phyloP scores from a whole-genome alignment of 2,888 invertebrate genomes.

The Luffia ferchaultella region DNA sequence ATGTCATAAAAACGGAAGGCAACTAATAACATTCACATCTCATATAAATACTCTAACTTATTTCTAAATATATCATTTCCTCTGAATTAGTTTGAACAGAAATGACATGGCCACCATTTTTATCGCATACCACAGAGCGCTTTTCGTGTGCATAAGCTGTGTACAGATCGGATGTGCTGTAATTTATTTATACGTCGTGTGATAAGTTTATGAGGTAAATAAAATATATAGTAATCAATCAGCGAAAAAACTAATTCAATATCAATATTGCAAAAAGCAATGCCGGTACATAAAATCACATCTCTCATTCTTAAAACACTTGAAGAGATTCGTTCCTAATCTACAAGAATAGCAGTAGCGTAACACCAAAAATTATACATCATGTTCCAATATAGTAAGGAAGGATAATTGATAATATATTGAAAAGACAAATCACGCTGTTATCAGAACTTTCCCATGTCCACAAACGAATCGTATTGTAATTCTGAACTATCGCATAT shows the following conservation, averaged over 20 bases:
- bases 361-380: not conserved
- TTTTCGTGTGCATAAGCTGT: constrained; percentile 46
- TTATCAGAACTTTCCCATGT: constrained; percentile 57
- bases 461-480: constrained; percentile 60
- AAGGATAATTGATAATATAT: not conserved
- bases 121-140: constrained; percentile 56
- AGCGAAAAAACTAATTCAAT: too few species aligned
- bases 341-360: not conserved
- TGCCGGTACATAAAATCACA: too few species aligned
- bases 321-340: not conserved
- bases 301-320: too few species aligned
- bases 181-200: too few species aligned
- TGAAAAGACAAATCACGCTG: not conserved
- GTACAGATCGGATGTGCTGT: constrained; percentile 23
- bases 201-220: too few species aligned
- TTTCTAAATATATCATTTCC: not conserved
- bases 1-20: constrained; percentile 28
- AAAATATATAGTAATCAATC: too few species aligned
- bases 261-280: too few species aligned
- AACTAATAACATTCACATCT: not conserved
- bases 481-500: constrained; percentile 44
- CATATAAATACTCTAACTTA: not conserved
- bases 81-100: constrained; percentile 16
- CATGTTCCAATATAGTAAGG: not conserved
- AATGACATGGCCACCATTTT: constrained; percentile 51